These are phyloP conservation scores for Aptenodytes forsteri DNA, from an alignment of 2,113 vertebrate species.

Conservation along the genomic window DNA sequence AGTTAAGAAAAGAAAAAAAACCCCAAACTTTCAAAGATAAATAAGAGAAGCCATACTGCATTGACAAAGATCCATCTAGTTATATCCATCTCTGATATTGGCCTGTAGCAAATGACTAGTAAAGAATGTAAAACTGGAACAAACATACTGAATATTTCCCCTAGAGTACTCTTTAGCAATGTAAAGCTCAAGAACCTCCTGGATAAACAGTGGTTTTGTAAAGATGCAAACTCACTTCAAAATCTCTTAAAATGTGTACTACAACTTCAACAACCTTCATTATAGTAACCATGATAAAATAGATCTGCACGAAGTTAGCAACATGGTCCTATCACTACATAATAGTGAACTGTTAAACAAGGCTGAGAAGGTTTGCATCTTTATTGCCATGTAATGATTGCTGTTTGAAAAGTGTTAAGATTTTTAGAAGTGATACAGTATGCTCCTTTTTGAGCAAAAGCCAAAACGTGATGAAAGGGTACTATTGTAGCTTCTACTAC, in stretches of 20 bases:
- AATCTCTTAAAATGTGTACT: background rate
- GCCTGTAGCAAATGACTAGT: background rate
- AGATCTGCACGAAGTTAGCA: background rate
- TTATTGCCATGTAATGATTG: background rate
- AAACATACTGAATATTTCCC: background rate
- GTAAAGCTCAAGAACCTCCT: background rate
- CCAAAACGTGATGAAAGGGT: background rate
- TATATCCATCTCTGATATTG: background rate
- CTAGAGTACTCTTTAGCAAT: background rate
- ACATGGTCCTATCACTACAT: background rate
- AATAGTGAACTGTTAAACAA: background rate
- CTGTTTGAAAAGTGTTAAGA: background rate
- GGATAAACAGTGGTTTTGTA: background rate
- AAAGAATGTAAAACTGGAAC: background rate
- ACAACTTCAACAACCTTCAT: background rate
- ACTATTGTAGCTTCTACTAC: background rate
- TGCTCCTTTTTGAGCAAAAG: background rate
- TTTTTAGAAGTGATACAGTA: background rate
- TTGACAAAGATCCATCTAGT: background rate
- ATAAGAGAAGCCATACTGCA: background rate
- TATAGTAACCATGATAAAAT: background rate
- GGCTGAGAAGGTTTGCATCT: background rate
- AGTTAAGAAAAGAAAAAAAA: background rate
- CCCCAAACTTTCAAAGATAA: accelerated
- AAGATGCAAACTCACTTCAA: background rate